These are phyloP conservation scores for Ceriagrion tenellum DNA, from an alignment of 2,888 invertebrate genomes.

Conservation along the genomic window DNA sequence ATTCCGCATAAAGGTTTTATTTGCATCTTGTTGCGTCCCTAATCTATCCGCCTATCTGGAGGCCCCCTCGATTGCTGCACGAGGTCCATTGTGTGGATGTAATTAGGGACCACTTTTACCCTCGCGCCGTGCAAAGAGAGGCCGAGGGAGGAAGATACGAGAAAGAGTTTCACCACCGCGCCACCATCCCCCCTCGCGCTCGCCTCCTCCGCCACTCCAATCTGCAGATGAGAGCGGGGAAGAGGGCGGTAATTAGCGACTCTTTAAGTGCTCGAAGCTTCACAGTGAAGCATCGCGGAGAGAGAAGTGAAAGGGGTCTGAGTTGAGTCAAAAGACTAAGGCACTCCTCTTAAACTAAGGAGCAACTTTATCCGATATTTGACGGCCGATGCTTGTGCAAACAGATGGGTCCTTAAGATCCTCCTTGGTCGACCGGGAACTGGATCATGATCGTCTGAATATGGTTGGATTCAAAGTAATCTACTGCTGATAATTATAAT, in stretches of 20 bases:
- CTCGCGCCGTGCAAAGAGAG: conserved; percentile 42
- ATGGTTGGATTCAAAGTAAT: too few relatives aligned
- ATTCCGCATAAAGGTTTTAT: conserved; percentile 65
- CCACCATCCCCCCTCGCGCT: neutral
- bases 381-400: neutral
- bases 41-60: conserved; percentile 60
- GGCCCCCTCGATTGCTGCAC: conserved; percentile 35
- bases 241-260: neutral
- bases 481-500: too few relatives aligned
- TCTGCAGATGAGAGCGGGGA: neutral
- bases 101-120: conserved; percentile 57
- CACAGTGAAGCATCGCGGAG: neutral
- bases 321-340: neutral
- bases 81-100: conserved; percentile 58
- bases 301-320: neutral
- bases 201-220: neutral
- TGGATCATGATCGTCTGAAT: too few relatives aligned
- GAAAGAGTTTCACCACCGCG: neutral
- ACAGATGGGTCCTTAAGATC: neutral
- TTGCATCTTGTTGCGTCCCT: conserved; percentile 58
- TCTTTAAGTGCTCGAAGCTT: neutral
- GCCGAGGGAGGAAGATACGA: neutral
- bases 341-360: neutral
- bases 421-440: too few relatives aligned
- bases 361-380: neutral